phyloP scores from a whole-genome alignment of 2,888 invertebrate genomes.

The Pantelozetes paolii region DNA sequence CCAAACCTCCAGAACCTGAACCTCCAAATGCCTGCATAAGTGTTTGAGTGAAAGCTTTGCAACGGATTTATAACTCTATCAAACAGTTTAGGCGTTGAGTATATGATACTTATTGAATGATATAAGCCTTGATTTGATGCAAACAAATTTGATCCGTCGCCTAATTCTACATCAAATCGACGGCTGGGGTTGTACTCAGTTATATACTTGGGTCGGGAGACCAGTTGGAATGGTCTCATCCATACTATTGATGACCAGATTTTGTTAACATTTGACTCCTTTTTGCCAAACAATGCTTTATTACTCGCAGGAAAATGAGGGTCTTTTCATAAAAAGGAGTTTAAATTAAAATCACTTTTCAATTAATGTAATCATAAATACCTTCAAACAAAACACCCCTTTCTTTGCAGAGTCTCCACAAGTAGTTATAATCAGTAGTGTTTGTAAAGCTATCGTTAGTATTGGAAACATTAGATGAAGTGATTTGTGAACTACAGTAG shows the following conservation, averaged over 20 bases:
- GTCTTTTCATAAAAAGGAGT: too few species aligned
- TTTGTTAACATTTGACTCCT: constrained; percentile 31
- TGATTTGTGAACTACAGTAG: constrained; percentile 16
- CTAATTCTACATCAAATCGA: constrained; percentile 59
- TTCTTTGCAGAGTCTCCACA: constrained; percentile 59
- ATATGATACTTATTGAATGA: background rate
- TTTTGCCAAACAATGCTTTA: constrained; percentile 49
- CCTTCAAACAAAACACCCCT: constrained; percentile 60
- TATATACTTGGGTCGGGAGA: constrained; percentile 62
- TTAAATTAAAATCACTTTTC: background rate
- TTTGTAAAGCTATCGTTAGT: background rate
- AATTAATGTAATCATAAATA: constrained; percentile 12
- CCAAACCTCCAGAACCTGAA: constrained; percentile 77
- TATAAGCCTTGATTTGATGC: background rate
- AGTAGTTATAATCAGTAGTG: constrained; percentile 54
- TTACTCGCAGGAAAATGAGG: constrained; percentile 60
- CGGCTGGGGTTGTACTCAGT: constrained; percentile 51
- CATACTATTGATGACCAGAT: constrained; percentile 37
- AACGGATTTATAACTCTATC: constrained; percentile 59
- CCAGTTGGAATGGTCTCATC: constrained; percentile 57
- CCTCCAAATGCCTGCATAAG: constrained; percentile 65
- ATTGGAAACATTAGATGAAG: constrained; percentile 3
- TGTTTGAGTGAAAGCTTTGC: constrained; percentile 55
- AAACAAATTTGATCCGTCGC: constrained; percentile 50
- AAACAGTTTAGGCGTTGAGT: constrained; percentile 61